Evolutionary conservation across 2,797 vertebrate genomes (phyloP).

Genomic region (Nannoperca obscura): DNA sequence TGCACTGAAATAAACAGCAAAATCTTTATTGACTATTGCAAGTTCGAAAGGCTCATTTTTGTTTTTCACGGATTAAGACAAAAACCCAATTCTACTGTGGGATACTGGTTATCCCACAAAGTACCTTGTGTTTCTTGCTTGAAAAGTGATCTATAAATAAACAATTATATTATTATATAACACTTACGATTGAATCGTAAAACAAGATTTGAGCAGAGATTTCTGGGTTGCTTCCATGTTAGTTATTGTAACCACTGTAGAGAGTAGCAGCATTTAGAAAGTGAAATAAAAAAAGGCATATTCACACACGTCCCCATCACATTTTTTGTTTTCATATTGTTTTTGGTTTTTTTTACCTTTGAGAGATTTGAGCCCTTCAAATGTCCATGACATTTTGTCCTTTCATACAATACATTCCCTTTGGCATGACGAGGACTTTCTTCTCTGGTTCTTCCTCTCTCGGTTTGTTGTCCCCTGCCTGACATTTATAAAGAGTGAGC

Average conservation of each 20-base stretch:
- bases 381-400: slow-evolving; percentile 32
- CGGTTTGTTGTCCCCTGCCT: slow-evolving; percentile 46
- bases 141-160: not conserved
- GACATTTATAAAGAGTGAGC: slow-evolving; percentile 66
- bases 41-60: not conserved
- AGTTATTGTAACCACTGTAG: not conserved
- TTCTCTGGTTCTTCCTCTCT: slow-evolving; percentile 21
- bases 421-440: slow-evolving; percentile 17
- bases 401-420: slow-evolving; percentile 16
- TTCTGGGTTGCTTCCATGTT: not conserved
- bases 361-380: slow-evolving; percentile 12
- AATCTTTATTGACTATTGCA: not conserved
- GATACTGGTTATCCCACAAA: not conserved
- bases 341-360: not conserved
- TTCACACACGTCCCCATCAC: not conserved
- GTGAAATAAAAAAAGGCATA: not conserved
- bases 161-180: not conserved
- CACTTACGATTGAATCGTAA: not conserved
- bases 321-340: not conserved
- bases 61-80: not conserved
- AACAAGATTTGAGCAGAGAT: not conserved
- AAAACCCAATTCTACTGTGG: not conserved
- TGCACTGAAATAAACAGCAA: not conserved
- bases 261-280: not conserved
- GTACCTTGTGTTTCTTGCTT: not conserved